These are phyloP conservation scores for Leucoraja ocellata DNA, from an alignment of 2,797 vertebrate genomes.

Conservation along the genomic window DNA sequence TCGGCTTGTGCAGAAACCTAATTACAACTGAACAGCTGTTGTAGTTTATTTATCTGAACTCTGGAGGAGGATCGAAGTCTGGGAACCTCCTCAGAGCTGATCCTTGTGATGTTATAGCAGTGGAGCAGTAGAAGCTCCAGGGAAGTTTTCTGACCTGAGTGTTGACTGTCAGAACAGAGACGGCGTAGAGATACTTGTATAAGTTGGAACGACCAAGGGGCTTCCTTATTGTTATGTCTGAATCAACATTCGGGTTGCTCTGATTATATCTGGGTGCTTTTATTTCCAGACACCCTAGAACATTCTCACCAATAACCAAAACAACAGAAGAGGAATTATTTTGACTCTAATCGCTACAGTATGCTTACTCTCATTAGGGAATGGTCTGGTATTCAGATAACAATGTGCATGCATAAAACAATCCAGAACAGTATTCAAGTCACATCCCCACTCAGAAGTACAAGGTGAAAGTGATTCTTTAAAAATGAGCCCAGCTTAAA, in stretches of 20 bases:
- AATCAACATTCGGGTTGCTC: not conserved
- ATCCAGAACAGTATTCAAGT: too few species aligned
- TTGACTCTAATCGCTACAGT: not conserved
- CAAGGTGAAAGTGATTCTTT: not conserved
- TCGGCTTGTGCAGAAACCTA: not conserved
- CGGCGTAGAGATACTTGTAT: not conserved
- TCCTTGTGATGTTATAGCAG: not conserved
- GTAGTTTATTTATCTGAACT: not conserved
- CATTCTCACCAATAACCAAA: not conserved
- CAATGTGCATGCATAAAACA: not conserved
- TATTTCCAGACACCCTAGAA: not conserved
- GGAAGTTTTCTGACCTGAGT: not conserved
- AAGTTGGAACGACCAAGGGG: not conserved
- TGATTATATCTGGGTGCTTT: not conserved
- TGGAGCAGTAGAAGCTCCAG: not conserved
- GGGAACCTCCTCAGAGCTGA: not conserved
- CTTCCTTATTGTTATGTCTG: not conserved
- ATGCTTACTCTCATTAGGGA: not conserved
- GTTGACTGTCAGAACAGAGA: not conserved
- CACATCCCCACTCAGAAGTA: not conserved
- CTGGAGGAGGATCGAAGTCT: not conserved
- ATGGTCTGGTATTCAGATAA: not conserved
- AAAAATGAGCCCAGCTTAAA: not conserved
- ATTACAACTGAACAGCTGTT: not conserved
- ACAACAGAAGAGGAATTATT: not conserved